A percentile compares a stretch with the other conserved stretches of the same genome.
Evolutionary conservation across 2,797 vertebrate species (phyloP).

Genomic region (Cirrhinus molitorella): DNA sequence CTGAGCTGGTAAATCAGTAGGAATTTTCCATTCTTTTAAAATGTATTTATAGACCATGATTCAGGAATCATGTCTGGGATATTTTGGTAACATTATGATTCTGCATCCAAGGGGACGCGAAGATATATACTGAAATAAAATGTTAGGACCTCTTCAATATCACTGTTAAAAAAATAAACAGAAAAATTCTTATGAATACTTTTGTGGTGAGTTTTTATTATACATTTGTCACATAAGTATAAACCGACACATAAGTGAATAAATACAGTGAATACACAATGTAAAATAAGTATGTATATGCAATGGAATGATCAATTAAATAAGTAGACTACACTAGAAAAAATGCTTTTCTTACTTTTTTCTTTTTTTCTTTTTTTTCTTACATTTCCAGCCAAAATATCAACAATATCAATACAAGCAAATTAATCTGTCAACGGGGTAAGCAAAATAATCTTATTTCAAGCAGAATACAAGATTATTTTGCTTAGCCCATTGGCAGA

Average conservation of each 20-base stretch:
- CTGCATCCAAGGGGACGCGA: background rate
- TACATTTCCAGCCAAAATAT: too few species aligned
- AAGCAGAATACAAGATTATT: too few species aligned
- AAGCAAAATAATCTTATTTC: too few species aligned
- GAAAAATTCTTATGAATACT: background rate
- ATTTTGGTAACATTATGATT: conserved; percentile 5
- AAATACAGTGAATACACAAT: background rate
- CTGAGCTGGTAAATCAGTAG: conserved; percentile 54
- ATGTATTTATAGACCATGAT: conserved; percentile 54
- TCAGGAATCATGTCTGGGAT: conserved; percentile 38
- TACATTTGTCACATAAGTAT: background rate
- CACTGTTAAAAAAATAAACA: background rate
- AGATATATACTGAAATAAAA: conserved; percentile 20
- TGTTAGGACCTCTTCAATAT: background rate
- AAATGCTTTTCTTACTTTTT: too few species aligned
- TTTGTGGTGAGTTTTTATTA: background rate
- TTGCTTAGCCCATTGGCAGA: too few species aligned
- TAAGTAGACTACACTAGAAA: background rate
- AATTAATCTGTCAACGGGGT: too few species aligned
- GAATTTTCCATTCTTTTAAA: conserved; percentile 10
- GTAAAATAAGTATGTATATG: background rate
- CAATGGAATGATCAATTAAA: background rate
- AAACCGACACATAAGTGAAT: background rate
- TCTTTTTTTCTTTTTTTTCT: too few species aligned
- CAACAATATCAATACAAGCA: too few species aligned